Conservation (phyloP, 2,797 vertebrate genomes). For the Erpetoichthys calabaricus region DNA sequence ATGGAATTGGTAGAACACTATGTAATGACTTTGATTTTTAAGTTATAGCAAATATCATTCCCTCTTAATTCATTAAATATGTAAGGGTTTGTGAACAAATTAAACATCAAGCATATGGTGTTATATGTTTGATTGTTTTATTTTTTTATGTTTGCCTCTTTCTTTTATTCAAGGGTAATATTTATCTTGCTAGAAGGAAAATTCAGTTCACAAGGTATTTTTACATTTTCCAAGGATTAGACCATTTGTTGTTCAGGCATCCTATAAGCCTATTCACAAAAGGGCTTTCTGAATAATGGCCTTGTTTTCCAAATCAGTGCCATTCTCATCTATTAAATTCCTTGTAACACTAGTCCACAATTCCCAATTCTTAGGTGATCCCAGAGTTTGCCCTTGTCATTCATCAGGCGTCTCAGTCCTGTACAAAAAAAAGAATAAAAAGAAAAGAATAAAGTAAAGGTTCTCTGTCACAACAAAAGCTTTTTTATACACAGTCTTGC, state of each 20-base stretch:
- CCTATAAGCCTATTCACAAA: constrained; percentile 26
- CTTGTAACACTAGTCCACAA: constrained; percentile 22
- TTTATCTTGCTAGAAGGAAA: not conserved
- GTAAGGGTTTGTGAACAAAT: too few species aligned
- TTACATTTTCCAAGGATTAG: constrained; percentile 24
- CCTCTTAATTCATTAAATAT: too few species aligned
- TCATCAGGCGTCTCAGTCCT: constrained; percentile 18
- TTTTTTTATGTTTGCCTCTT: not conserved
- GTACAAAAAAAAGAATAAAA: constrained; percentile 1
- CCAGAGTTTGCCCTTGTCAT: constrained; percentile 18
- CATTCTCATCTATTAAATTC: constrained; percentile 29
- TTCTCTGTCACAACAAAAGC: constrained; percentile 4
- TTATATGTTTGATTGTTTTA: too few species aligned
- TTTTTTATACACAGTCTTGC: not conserved
- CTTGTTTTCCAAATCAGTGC: constrained; percentile 24
- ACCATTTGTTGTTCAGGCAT: constrained; percentile 30
- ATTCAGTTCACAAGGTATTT: constrained; percentile 15
- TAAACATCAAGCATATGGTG: too few species aligned
- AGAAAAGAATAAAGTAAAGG: not conserved
- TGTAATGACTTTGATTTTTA: too few species aligned
- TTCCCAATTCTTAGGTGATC: constrained; percentile 25
- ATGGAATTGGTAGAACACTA: too few species aligned
- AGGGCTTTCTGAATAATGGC: constrained; percentile 28
- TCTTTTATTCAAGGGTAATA: constrained; percentile 1
- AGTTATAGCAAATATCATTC: too few species aligned